Evolutionary conservation across 2,113 vertebrate species (phyloP), one percentile per base, ranked within the genome.

Genomic region (Nesoenas mayeri): DNA sequence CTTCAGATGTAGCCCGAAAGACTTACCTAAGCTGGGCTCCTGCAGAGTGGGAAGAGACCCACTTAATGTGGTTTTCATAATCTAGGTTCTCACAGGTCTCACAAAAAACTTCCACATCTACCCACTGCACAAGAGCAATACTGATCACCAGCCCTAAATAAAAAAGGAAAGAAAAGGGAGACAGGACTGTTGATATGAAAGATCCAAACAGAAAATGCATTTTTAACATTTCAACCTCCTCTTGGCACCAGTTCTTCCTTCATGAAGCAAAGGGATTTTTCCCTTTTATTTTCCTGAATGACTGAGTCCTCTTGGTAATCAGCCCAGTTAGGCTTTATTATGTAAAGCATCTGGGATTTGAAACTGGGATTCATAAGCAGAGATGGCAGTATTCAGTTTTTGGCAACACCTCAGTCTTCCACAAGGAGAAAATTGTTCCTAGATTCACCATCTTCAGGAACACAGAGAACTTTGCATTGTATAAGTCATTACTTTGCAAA

Each of bases 321-420:
- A 94, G 96, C 95, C 96, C 95, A 93, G 95, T 88, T 94, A 67
- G 95, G 93, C 95, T 96, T 97, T 96, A 96, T 96, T 96, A 97
- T 96, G 96, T 96, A 97, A 97, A 96, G 92, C 88, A 96, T 96
- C 88, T 90, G 57, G 95, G 93, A 94, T 97, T 97, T 96, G 85
- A 97, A 96, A 97, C 95, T 94, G 62, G 88, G 93, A 96, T 96
- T 97, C 96, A 97, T 97, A 97, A 96, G 96, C 92, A 92, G 95
- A 95, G 85, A 96, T 96, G 95, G 95, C 95, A 96, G 92, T 81
- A 94, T 94, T 96, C 95, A 86, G 38, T 5, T 86, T 96, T 80
- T 96, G 93, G 96, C 96, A 96, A 90, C 77, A 96, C 75, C 85
- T 84, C 95, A 36, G 38, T 67, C 85, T 90, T 90, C 79, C 93